Evolutionary conservation across 2,888 invertebrate species (phyloP), one percentile per base, ranked within the genome.

Genomic region (Cerceris ruficornis): DNA sequence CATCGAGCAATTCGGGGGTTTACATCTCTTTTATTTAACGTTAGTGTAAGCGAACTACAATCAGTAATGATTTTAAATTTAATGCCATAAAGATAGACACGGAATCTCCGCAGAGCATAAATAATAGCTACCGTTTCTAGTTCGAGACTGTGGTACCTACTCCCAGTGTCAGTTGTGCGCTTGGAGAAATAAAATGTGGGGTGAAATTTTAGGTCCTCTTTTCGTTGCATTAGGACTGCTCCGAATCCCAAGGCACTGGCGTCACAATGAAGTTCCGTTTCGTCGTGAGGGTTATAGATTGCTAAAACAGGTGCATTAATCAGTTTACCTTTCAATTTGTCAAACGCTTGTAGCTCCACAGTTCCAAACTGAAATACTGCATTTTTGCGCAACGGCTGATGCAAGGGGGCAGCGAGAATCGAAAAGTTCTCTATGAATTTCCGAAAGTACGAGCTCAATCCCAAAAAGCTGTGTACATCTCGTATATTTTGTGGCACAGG

Each of bases 121-220:
- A 82, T 62, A 28, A 72, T 73, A 0, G 76, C 58, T n/a, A 76
- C 8, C 7, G 68, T 76, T 13, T 76, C 71, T 0, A 76, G 61
- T 15, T 76, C 71, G 7, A 67, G 71, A 54, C 76, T 71, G 28
- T 67, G 67, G n/a, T 58, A 71, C 17, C 15, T 68, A 28, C 43
- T 58, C 54, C 72, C 72, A 0, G 14, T 28, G 7, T 72, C 64
- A 0, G 72, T 64, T 11, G 72, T 60, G 7, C 58, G 28, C n/a
- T 59, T 62, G 0, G 59, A 72, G 41, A 62, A 76, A 39, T 76
- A 76, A 49, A 72, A 71, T 0, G 72, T 42, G 1, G 70, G 70
- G 62, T 80, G 17, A 77, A 64, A 11, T 74, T 65, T 64, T 87
- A 86, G 55, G 87, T 69, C 72, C 85, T 86, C 64, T 7, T 76